These are phyloP conservation scores for Phainopepla nitens DNA, from an alignment of 2,113 vertebrate genomes.

Conservation along the genomic window DNA sequence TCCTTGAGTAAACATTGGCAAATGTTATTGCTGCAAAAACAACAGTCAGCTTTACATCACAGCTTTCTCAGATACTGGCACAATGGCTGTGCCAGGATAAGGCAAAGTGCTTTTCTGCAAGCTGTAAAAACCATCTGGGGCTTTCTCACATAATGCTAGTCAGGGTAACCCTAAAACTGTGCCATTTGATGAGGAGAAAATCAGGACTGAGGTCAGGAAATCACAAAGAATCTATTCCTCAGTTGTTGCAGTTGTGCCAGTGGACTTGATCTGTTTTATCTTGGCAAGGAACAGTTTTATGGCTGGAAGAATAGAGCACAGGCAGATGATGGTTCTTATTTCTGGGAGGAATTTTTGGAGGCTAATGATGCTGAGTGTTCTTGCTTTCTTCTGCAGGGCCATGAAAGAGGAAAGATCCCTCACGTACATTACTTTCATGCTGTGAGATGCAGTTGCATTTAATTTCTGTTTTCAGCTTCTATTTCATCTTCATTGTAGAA, in stretches of 20 bases:
- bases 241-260: background rate
- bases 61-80: background rate
- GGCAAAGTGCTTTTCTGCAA: background rate
- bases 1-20: constrained; percentile 44
- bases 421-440: background rate
- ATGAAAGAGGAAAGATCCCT: background rate
- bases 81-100: background rate
- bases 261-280: background rate
- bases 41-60: background rate
- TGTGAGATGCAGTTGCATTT: background rate
- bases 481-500: background rate
- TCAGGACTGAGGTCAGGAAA: background rate
- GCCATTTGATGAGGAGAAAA: background rate
- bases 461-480: background rate
- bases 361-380: background rate
- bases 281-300: background rate
- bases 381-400: background rate
- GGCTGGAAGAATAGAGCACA: background rate
- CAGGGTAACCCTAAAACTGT: background rate
- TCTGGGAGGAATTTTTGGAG: background rate
- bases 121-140: background rate
- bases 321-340: background rate
- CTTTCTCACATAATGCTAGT: background rate
- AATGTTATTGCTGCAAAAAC: constrained; percentile 9
- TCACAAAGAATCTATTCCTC: background rate